phyloP scores from a whole-genome alignment of 2,113 vertebrate species.

The Cyprinus carpio region DNA sequence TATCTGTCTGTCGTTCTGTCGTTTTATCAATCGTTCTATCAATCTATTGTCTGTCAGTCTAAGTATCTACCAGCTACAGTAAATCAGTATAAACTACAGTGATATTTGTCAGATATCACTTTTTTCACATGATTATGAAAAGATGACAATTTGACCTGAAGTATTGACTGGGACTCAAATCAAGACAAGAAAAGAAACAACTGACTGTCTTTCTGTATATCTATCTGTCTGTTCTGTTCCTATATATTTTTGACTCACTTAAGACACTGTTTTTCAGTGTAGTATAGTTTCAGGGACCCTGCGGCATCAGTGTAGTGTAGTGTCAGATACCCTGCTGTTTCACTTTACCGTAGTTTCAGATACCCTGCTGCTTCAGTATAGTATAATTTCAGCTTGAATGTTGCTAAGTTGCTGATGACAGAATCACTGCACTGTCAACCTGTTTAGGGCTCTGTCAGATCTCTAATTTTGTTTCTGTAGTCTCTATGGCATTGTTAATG shows the following conservation, averaged over 20 bases:
- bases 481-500: neutral
- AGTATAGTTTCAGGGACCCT: constrained; percentile 9
- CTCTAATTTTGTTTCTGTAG: neutral
- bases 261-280: neutral
- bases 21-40: neutral
- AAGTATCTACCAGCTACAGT: no score
- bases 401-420: neutral
- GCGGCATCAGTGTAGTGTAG: neutral
- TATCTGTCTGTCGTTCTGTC: neutral
- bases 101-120: neutral
- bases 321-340: constrained; percentile 11
- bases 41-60: neutral
- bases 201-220: neutral
- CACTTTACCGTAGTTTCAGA: neutral
- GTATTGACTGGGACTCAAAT: neutral
- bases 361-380: constrained; percentile 3
- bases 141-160: neutral
- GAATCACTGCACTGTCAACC: constrained; percentile 21
- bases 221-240: neutral
- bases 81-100: neutral
- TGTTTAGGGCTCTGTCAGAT: neutral
- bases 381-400: neutral
- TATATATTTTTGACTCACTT: neutral
- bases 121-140: neutral
- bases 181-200: neutral